phyloP scores from a whole-genome alignment of 92 coral and sea anemone species.

The Palythoa heliodiscus region DNA sequence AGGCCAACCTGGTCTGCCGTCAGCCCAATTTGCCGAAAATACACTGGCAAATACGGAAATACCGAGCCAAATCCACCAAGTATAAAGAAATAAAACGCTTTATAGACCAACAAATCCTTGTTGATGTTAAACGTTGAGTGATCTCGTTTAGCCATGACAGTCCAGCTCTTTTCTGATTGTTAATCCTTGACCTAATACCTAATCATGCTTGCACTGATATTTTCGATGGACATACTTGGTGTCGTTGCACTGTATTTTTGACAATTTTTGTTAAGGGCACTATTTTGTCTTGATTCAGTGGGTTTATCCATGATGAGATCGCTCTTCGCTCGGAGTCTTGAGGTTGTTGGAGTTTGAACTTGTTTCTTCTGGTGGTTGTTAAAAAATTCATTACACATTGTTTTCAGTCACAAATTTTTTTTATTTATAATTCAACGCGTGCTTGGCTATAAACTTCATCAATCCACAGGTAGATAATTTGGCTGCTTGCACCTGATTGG shows the following conservation, averaged over 20 bases:
- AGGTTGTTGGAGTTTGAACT: constrained; percentile 30
- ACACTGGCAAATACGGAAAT: constrained; percentile 91
- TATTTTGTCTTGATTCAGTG: constrained; percentile 16
- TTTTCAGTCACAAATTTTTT: constrained; percentile 13
- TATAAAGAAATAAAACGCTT: constrained; percentile 94
- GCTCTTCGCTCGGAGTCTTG: constrained; percentile 3
- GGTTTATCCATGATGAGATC: constrained; percentile 8
- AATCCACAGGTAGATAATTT: constrained; percentile 14
- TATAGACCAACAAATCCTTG: constrained; percentile 86
- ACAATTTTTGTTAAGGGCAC: background rate
- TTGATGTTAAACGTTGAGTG: constrained; percentile 72
- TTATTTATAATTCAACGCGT: constrained; percentile 23
- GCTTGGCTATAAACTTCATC: constrained; percentile 7
- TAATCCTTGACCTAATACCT: constrained; percentile 3
- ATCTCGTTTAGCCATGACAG: constrained; percentile 47
- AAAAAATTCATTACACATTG: constrained; percentile 33
- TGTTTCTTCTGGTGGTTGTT: constrained; percentile 39
- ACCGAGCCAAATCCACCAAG: constrained; percentile 92
- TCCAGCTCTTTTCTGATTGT: constrained; percentile 1
- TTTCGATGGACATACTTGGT: background rate
- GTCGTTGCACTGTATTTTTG: background rate
- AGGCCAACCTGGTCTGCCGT: constrained; percentile 97
- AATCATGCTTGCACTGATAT: constrained; percentile 8
- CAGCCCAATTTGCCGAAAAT: constrained; percentile 96
- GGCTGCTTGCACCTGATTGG: constrained; percentile 26